Evolutionary conservation across 2,113 vertebrate species (phyloP).

Genomic region (Dasyornis broadbenti): DNA sequence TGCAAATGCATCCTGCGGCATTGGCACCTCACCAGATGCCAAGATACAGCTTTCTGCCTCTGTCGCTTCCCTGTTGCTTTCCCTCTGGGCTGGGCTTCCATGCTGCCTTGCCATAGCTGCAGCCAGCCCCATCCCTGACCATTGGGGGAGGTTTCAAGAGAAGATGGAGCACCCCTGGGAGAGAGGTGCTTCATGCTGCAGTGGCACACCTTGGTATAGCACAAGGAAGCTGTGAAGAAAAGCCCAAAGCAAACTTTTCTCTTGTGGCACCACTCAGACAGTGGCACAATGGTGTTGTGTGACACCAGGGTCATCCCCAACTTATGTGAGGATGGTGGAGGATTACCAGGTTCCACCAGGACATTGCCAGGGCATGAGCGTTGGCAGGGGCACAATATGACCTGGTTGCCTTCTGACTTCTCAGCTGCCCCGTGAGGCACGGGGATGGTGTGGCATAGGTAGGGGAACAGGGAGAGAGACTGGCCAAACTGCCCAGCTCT

Average conservation of each 20-base stretch:
- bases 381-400: rapidly evolving
- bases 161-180: background rate
- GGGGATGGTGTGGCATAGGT: background rate
- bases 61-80: background rate
- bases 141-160: background rate
- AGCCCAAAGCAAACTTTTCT: background rate
- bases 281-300: background rate
- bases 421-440: rapidly evolving
- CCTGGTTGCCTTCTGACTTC: background rate
- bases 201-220: background rate
- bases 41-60: background rate
- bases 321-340: background rate
- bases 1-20: background rate
- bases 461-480: background rate
- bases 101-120: background rate
- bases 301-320: rapidly evolving
- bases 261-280: background rate
- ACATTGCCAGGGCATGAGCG: background rate
- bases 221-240: background rate
- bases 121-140: background rate
- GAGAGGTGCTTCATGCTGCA: background rate
- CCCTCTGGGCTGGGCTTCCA: background rate
- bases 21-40: background rate
- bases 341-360: background rate
- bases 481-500: background rate